These are phyloP conservation scores for Glyptemys insculpta DNA, from an alignment of 2,797 vertebrate species.

Conservation along the genomic window DNA sequence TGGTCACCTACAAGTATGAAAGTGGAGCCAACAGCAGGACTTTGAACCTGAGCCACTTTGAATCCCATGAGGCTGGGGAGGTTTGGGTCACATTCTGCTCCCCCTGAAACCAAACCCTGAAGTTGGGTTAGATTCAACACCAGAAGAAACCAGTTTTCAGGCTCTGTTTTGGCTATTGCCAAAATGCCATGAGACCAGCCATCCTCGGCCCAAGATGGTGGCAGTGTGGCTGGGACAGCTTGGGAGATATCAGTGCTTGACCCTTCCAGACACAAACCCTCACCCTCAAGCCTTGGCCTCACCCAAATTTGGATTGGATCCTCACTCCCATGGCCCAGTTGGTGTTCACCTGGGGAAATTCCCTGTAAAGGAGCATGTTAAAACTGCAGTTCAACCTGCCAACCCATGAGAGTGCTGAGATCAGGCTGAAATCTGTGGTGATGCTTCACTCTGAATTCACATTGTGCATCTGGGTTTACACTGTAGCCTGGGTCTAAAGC, in stretches of 20 bases:
- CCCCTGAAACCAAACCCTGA: background rate
- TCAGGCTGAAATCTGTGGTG: background rate
- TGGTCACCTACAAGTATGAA: background rate
- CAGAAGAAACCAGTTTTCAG: background rate
- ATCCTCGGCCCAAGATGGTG: background rate
- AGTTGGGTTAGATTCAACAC: background rate
- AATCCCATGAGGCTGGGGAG: background rate
- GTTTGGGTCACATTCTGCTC: background rate
- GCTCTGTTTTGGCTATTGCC: background rate
- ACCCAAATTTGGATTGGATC: background rate
- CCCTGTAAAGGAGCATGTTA: background rate
- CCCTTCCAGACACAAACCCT: background rate
- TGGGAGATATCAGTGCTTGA: background rate
- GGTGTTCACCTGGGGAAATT: background rate
- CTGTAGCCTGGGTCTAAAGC: background rate
- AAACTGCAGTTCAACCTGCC: background rate
- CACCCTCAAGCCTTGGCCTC: background rate
- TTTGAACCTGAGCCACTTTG: background rate
- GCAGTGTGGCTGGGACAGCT: background rate
- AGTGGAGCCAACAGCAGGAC: background rate
- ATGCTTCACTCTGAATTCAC: background rate
- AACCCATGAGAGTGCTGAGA: background rate
- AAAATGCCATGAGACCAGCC: background rate
- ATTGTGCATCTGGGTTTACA: background rate
- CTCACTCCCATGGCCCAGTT: background rate